Base-by-base conservation (phyloP, 2,888 invertebrate genomes). In the Hirudinaria manillensis region DNA sequence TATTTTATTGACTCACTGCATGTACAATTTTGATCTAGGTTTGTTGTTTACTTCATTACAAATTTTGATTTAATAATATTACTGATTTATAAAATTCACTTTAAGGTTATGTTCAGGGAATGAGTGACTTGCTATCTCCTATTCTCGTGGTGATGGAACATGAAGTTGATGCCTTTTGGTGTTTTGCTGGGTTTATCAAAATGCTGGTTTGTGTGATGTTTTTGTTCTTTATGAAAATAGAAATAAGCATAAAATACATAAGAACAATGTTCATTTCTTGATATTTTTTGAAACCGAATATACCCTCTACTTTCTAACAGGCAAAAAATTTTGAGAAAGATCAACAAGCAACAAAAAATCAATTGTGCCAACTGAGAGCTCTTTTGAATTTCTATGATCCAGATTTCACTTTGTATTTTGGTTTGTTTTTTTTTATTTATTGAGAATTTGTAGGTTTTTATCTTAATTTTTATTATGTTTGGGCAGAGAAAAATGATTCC, bases 111-210 rank as follows among this genome's bases (percentile, higher is more conserved):
- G 87, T 93, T 0, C 93, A 96, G 85, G 99, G 99, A 32, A 99
- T 99, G 99, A 95, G 94, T 81, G 99, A 99, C 86, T 88, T 98
- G 72, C 86, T 99, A 75, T 93, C 97, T 7, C 98, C 98, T 0
- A 90, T 99, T 81, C 87, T 98, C 75, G 89, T 91, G 82, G 88
- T 97, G 68, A 88, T 96, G 88, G 90, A 91, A 79, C 91, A 94
- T 83, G 99, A 99, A 86, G 93, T 93, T 3, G 96, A 98, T 84
- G 91, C 94, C 0, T 99, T 99, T 87, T 99, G 99, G 99, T 95
- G 96, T 86, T 99, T 99, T 84, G 95, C 93, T 55, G 96, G 96
- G 13, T 93, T 97, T 81, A 98, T 99, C 95, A 91, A 97, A 77
- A 90, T 90, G 88, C 91, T 98, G 85, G 94, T 93, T 85, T 89